Evolutionary conservation across 2,888 invertebrate species (phyloP), one percentile per base, ranked within the genome.

Genomic region (Limnephilus marmoratus): DNA sequence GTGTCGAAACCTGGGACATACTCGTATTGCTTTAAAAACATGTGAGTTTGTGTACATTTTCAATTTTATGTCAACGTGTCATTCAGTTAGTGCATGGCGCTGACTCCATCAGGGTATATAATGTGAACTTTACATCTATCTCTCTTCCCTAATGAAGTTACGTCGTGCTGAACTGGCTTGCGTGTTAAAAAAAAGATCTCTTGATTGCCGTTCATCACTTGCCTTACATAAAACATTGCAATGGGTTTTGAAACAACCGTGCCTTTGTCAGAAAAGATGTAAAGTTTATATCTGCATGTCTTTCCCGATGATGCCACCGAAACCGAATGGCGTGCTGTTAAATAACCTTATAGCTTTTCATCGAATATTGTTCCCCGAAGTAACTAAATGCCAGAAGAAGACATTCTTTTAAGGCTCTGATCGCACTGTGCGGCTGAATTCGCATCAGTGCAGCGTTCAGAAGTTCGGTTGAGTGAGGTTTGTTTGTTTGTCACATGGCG

Each of bases 401-500:
- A 24, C 11, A 81, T 29, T 82, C 34, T 18, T 15, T 34, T 34
- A 29, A 31, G 82, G 31, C 82, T 82, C 82, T 12, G 13, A 49
- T 49, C 53, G 15, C 53, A 18, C n/a, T 68, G 24, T 24, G 24
- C n/a, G 68, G n/a, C 24, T 18, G 68, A 24, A 68, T 68, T 68
- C 15, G 53, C 3, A 53, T 53, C 45, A 45, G 45, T 13, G 45
- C 53, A 53, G 53, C 53, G 53, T 53, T 15, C 53, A 53, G 18
- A 18, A 5, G 53, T 18, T 24, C 9, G 24, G 9, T 68, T 68
- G 68, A 68, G 24, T 82, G 24, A 68, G 9, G n/a, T n/a, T 68
- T 24, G 68, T 83, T 31, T 83, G 34, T 83, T 83, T 31, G 83
- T 83, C 83, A 83, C 24, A 34, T 41, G 83, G 37, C 83, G 37